Conservation (phyloP, 2,888 invertebrate species). For the Lampropteryx suffumata region DNA sequence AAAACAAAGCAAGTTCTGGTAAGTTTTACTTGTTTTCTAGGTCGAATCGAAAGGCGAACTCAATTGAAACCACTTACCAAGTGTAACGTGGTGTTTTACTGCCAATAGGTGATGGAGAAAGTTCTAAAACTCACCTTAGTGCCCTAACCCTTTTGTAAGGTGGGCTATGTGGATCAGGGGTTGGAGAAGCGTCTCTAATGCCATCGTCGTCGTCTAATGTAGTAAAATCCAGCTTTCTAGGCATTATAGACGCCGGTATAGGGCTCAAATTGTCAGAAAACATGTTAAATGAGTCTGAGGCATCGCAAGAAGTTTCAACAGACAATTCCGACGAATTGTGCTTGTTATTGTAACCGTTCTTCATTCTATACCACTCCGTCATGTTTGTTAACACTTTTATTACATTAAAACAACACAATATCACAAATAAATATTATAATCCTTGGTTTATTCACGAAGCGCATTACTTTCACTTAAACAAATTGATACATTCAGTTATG, state of each 20-base stretch:
- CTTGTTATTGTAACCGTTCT: constrained; percentile 60
- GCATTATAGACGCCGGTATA: constrained; percentile 77
- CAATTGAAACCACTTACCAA: not conserved
- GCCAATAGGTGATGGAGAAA: constrained; percentile 34
- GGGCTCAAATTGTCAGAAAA: constrained; percentile 84
- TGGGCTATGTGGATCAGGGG: constrained; percentile 69
- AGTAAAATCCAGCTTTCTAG: constrained; percentile 84
- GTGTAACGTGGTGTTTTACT: constrained; percentile 48
- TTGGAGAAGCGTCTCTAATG: constrained; percentile 56
- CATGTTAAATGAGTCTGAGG: constrained; percentile 84
- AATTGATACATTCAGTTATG: constrained; percentile 62
- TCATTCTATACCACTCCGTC: constrained; percentile 77
- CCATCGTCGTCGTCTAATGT: constrained; percentile 72
- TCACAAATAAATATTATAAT: constrained; percentile 54
- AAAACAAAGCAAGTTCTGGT: constrained; percentile 7
- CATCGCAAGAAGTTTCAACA: constrained; percentile 84
- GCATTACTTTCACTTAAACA: constrained; percentile 60
- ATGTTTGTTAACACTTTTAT: constrained; percentile 61
- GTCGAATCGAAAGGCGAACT: not conserved
- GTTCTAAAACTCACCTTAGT: constrained; percentile 66
- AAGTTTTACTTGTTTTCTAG: not conserved
- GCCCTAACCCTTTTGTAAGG: constrained; percentile 84
- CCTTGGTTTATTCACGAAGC: constrained; percentile 57
- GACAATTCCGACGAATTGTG: constrained; percentile 81
- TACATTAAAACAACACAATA: constrained; percentile 56